phyloP scores from a whole-genome alignment of 2,888 invertebrate genomes.

The Andrena chrysosceles region DNA sequence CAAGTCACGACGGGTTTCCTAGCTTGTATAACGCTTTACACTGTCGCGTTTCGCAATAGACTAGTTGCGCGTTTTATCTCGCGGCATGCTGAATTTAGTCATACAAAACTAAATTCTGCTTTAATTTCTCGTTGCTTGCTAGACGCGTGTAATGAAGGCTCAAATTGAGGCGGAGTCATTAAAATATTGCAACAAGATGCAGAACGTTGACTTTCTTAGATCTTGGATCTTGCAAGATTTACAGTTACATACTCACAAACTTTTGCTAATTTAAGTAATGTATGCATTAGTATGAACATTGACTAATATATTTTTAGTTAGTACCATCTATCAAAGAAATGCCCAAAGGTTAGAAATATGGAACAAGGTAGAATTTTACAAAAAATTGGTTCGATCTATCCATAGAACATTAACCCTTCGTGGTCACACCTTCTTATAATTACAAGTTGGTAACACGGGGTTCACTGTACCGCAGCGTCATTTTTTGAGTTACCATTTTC shows the following conservation, averaged over 20 bases:
- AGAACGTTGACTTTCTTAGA: too few species aligned
- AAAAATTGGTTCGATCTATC: not conserved
- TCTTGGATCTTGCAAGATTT: too few species aligned
- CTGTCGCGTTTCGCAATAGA: constrained; percentile 28
- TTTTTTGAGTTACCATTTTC: too few species aligned
- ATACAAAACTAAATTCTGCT: constrained; percentile 4
- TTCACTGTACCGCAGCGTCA: too few species aligned
- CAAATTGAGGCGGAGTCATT: not conserved
- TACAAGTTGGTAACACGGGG: too few species aligned
- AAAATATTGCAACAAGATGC: constrained; percentile 15
- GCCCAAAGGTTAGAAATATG: too few species aligned
- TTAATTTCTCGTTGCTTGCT: constrained; percentile 29
- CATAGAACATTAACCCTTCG: too few species aligned
- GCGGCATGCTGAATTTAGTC: constrained; percentile 8
- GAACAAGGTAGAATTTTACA: not conserved
- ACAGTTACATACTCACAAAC: not conserved
- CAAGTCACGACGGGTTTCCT: constrained; percentile 6
- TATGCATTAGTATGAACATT: too few species aligned
- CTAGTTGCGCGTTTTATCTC: constrained; percentile 35
- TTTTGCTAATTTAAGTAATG: not conserved
- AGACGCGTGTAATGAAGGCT: not conserved
- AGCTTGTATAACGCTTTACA: constrained; percentile 19
- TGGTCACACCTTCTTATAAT: too few species aligned
- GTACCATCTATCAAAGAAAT: too few species aligned
- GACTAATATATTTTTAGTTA: too few species aligned